phyloP scores from a whole-genome alignment of 2,113 vertebrate species.

The Stigmatopora nigra region DNA sequence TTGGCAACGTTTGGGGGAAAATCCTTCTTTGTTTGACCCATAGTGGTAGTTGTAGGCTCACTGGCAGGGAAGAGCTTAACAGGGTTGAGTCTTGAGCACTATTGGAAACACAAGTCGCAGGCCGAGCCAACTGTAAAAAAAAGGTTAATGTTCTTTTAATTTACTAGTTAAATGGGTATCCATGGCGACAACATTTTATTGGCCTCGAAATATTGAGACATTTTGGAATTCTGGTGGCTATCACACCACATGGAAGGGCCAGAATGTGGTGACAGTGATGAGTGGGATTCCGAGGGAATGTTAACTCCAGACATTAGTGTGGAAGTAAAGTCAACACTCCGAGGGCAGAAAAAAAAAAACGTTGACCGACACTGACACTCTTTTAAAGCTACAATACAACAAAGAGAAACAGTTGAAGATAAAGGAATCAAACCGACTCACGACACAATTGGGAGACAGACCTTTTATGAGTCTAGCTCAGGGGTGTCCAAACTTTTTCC shows the following conservation, averaged over 20 bases:
- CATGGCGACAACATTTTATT: neutral
- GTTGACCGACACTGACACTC: neutral
- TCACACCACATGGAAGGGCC: neutral
- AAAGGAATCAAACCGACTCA: neutral
- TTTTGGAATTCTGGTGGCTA: neutral
- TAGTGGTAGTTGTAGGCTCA: too few species aligned
- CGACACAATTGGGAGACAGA: neutral
- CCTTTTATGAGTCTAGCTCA: conserved; percentile 10
- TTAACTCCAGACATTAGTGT: neutral
- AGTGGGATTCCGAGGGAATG: neutral
- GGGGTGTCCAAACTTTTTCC: too few species aligned
- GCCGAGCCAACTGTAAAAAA: too few species aligned
- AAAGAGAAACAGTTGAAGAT: conserved; percentile 14
- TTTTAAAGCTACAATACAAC: neutral
- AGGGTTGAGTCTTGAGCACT: too few species aligned
- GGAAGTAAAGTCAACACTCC: neutral
- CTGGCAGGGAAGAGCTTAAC: too few species aligned
- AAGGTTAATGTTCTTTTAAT: too few species aligned
- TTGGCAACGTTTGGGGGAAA: too few species aligned
- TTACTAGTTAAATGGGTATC: neutral
- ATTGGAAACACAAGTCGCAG: too few species aligned
- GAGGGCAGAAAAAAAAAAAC: neutral
- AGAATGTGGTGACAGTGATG: neutral
- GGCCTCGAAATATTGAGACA: neutral
- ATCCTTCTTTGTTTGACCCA: too few species aligned